Evolutionary conservation across 2,888 invertebrate genomes (phyloP).

Genomic region (Pollenia angustigena): DNA sequence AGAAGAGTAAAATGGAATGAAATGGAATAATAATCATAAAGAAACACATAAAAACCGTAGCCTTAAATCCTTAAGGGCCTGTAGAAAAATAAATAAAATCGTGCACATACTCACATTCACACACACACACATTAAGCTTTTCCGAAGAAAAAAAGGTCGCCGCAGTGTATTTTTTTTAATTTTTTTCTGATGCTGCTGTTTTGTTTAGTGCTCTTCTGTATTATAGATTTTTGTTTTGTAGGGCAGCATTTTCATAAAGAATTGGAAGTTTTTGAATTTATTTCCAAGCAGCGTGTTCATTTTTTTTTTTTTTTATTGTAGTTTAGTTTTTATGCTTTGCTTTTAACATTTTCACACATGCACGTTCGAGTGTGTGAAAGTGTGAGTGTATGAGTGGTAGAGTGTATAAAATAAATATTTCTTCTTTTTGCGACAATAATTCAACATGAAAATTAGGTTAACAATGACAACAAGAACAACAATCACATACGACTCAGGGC

Average conservation of each 20-base stretch:
- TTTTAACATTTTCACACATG: slow-evolving; percentile 41
- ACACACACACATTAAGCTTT: neutral
- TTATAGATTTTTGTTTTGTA: slow-evolving; percentile 53
- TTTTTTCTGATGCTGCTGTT: slow-evolving; percentile 36
- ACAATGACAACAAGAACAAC: slow-evolving; percentile 68
- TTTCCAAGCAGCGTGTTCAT: slow-evolving; percentile 5
- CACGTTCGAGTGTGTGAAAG: neutral
- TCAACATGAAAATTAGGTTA: slow-evolving; percentile 74
- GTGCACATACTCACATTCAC: slow-evolving; percentile 6
- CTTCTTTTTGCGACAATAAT: slow-evolving; percentile 68
- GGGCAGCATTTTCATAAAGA: slow-evolving; percentile 42
- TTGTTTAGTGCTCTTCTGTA: slow-evolving; percentile 37
- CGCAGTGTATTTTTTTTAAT: slow-evolving; percentile 47
- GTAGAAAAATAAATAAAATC: slow-evolving; percentile 55
- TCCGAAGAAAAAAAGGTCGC: slow-evolving; percentile 36
- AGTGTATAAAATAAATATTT: slow-evolving; percentile 48
- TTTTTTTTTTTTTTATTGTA: neutral
- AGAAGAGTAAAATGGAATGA: slow-evolving; percentile 23
- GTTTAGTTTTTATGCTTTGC: neutral
- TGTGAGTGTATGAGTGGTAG: neutral
- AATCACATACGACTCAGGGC: slow-evolving; percentile 58
- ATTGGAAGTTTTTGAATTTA: slow-evolving; percentile 51
- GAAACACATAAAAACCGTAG: slow-evolving; percentile 56
- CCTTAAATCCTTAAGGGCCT: slow-evolving; percentile 68
- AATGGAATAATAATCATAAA: slow-evolving; percentile 55